phyloP scores from a whole-genome alignment of 1,140 invertebrate genomes.

The Papilio dardanus region DNA sequence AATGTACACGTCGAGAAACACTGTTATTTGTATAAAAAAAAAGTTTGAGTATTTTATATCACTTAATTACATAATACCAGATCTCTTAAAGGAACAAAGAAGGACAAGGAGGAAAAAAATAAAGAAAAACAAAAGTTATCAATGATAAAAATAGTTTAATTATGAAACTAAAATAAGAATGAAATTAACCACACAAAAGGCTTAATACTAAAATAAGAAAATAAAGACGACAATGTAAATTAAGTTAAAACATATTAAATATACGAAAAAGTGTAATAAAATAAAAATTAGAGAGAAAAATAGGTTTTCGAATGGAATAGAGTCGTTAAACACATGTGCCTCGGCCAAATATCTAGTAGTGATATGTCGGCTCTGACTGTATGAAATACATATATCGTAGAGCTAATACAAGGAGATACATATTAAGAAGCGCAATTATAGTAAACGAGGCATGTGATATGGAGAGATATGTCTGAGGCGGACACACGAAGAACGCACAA shows the following conservation, averaged over 20 bases:
- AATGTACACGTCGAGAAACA: slow-evolving; percentile 13
- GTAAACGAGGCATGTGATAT: slow-evolving; percentile 63
- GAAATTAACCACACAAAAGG: slow-evolving; percentile 81
- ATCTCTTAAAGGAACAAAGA: slow-evolving; percentile 11
- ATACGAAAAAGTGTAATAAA: slow-evolving; percentile 42
- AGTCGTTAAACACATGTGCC: slow-evolving; percentile 56
- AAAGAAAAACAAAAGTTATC: slow-evolving; percentile 74
- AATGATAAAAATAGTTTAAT: slow-evolving; percentile 81
- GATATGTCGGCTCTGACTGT: slow-evolving; percentile 74
- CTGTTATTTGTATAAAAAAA: neutral
- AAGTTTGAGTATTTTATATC: slow-evolving; percentile 24
- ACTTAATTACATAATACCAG: slow-evolving; percentile 32
- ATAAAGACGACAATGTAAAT: slow-evolving; percentile 65
- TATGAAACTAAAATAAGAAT: slow-evolving; percentile 81
- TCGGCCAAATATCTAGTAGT: slow-evolving; percentile 65
- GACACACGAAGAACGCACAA: slow-evolving; percentile 49
- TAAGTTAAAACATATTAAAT: slow-evolving; percentile 55
- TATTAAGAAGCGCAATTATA: slow-evolving; percentile 64
- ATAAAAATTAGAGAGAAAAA: slow-evolving; percentile 31
- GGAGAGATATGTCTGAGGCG: slow-evolving; percentile 62
- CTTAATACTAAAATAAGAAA: slow-evolving; percentile 78
- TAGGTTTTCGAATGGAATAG: slow-evolving; percentile 44
- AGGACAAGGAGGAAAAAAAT: slow-evolving; percentile 58
- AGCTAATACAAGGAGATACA: slow-evolving; percentile 64
- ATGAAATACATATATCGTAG: slow-evolving; percentile 57